A percentile compares a stretch with the other conserved stretches of the same genome.
These are phyloP conservation scores for Aphelinus atriplicis DNA, from an alignment of 1,140 invertebrate genomes.

Conservation along the genomic window DNA sequence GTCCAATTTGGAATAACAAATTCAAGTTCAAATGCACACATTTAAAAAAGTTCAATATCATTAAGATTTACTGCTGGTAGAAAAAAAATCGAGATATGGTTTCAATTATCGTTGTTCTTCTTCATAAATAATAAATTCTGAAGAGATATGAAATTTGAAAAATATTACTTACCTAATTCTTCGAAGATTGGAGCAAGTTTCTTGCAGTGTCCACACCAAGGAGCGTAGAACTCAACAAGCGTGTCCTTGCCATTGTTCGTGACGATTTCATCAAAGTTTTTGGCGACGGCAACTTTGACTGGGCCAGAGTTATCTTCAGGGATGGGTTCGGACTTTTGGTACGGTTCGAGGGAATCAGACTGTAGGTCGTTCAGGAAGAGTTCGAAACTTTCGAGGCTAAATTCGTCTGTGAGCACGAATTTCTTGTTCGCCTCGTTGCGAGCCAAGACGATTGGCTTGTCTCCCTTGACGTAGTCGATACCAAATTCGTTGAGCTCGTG, in stretches of 20 bases:
- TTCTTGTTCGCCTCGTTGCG: conserved; percentile 87
- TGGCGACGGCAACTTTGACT: conserved; percentile 93
- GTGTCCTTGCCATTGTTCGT: conserved; percentile 92
- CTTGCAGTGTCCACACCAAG: conserved; percentile 99
- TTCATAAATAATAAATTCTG: not conserved
- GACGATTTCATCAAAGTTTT: conserved; percentile 97
- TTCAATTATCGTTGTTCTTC: too few relatives aligned
- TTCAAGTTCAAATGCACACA: too few relatives aligned
- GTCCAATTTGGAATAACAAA: too few relatives aligned
- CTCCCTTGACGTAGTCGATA: conserved; percentile 84
- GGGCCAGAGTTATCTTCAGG: conserved; percentile 86
- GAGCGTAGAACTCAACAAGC: conserved; percentile 97
- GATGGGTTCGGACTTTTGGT: conserved; percentile 94
- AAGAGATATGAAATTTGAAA: not conserved
- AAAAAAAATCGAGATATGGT: not conserved
- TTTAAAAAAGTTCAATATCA: too few relatives aligned
- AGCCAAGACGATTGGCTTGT: conserved; percentile 90
- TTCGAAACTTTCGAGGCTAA: conserved; percentile 89
- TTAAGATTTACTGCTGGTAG: not conserved
- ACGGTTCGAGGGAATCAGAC: conserved; percentile 86
- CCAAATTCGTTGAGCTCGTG: conserved; percentile 95
- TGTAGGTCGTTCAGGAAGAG: conserved; percentile 89
- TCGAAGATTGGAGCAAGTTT: conserved; percentile 93
- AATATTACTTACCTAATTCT: conserved; percentile 77
- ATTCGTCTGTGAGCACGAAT: conserved; percentile 90